Evolutionary conservation across 2,113 vertebrate species (phyloP), one percentile per base, ranked within the genome.

Genomic region (Toxostoma redivivum): DNA sequence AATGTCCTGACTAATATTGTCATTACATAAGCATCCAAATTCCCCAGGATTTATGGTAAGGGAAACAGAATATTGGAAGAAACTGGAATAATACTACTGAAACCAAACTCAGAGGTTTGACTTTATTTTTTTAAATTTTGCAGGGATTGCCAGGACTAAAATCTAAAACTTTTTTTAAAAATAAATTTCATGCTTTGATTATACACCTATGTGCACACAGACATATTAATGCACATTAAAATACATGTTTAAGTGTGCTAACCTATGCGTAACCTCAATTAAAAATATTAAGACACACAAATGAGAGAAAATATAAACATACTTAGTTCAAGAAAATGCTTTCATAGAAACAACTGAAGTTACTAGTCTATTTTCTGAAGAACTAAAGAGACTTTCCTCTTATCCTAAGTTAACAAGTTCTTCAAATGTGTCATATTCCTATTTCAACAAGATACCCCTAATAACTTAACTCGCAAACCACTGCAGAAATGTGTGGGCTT

Each of bases 261-360:
- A 72, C 25, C 82, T 90, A 90, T 3, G 27, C 42, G 73, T 80
- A 87, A 79, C 64, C 70, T 90, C 45, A 77, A 69, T 79, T 80
- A 62, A 71, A 90, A 87, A 77, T 93, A 94, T 45, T 92, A 71
- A 67, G 66, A 94, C 60, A 91, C 51, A 93, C 67, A 86, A 95
- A 91, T 76, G 81, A 92, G 81, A 97, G 83, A 91, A 93, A 95
- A 94, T 95, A 94, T 94, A 92, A 92, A 93, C 92, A 95, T 90
- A 81, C 67, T 95, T 81, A 67, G 74, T 70, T 97, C 54, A 70
- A 79, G 78, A 74, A 92, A 93, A 74, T 47, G 38, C 9, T 87
- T 82, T 58, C 47, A 31, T 22, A 73, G 78, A 88, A 84, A 89
- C 14, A 70, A 54, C 19, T 81, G 7, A 64, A 69, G 44, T 27